Base-by-base conservation (phyloP, 2,113 vertebrate species). In the Sclerurus mexicanus region DNA sequence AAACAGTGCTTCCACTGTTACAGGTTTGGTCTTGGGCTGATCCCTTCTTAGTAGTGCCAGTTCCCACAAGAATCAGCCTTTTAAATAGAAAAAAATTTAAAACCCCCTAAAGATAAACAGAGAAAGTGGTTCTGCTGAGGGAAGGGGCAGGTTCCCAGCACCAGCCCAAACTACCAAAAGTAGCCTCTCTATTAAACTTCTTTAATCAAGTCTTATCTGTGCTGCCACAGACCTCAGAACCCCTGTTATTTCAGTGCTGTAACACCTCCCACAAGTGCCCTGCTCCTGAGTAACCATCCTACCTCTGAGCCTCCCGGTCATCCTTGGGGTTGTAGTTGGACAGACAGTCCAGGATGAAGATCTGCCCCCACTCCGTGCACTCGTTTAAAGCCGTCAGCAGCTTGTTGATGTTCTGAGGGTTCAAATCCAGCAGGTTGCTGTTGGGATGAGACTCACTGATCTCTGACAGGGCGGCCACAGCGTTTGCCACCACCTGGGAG, bases 281-380 rank as follows among this genome's bases (percentile, higher is more conserved):
- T 19, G 58, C 27, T 5, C 62, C 81, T 31, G 35, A 23, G 33
- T 63, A 78, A 10, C 27, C n/a, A 72, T 15, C 14, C 25, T 92
- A 99, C 99, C 99, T 99, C 96, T 99, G 99, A 86, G 99, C 99
- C 85, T 99, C 99, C 0, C 99, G 98, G 63, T 99, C 99, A 40
- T 99, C 99, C 97, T 99, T 99, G 79, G 99, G 99, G 96, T 99
- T 99, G 96, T 99, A 99, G 98, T 99, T 99, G 96, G 99, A 99
- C 81, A 99, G 96, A 35, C 99, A 99, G 97, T 99, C 99, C 96
- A 99, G 97, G 97, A 99, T 99, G 98, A 99, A 99, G 95, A 99
- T 99, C 98, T 99, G 99, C 16, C 99, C 99, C 99, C 99, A 99
- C 94, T 99, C 99, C 0, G 99, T 99, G 95, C 99, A 99, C 93